Percentiles rank a stretch among this genome's conserved stretches.
Conservation (phyloP, 1,140 invertebrate genomes). For the Lepidurus arcticus region DNA sequence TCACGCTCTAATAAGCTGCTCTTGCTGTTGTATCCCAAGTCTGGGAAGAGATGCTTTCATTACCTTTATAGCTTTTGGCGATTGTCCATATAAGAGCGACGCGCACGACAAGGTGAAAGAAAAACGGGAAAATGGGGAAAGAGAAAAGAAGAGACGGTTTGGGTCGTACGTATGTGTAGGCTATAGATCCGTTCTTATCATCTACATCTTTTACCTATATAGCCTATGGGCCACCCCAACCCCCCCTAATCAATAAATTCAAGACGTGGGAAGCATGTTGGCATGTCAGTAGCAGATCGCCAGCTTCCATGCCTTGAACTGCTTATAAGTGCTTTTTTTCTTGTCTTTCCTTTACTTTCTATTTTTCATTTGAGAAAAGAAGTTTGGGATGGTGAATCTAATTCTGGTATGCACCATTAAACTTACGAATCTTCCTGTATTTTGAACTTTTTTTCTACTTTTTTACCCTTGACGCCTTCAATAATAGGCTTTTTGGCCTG, state of each 20-base stretch:
- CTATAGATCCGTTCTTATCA: conserved; percentile 16
- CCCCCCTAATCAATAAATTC: conserved; percentile 19
- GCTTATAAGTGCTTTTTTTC: background rate
- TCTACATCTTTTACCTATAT: conserved; percentile 22
- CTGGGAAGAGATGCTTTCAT: background rate
- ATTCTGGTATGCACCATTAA: background rate
- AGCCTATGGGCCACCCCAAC: background rate
- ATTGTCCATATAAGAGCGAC: background rate
- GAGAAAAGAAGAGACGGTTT: background rate
- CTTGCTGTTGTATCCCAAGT: background rate
- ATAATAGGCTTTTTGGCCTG: no score
- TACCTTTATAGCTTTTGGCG: background rate
- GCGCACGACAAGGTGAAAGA: background rate
- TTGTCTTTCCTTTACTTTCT: background rate
- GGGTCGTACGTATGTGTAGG: background rate
- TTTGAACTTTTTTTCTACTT: no score
- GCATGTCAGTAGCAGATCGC: conserved; percentile 12
- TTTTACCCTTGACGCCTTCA: no score
- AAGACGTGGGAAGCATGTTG: conserved; percentile 8
- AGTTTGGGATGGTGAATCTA: background rate
- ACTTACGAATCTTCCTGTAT: background rate
- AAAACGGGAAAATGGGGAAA: background rate
- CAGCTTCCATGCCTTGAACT: background rate
- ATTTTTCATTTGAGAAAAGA: background rate
- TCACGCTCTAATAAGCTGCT: conserved; percentile 1